Evolutionary conservation across 2,113 vertebrate species (phyloP).

Genomic region (Microcebus griseorufus): DNA sequence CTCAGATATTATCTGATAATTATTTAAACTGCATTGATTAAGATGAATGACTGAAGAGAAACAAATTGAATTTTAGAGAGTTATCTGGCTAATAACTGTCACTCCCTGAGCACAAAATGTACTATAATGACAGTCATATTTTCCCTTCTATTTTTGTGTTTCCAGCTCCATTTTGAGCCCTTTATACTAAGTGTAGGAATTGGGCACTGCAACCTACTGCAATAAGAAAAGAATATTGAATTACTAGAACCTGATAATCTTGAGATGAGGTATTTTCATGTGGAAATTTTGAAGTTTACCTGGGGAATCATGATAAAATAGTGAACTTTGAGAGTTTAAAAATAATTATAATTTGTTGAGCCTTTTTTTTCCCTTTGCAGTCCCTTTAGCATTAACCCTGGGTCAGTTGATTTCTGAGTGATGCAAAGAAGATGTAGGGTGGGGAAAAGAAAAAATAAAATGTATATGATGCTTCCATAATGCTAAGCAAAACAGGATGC

Average conservation of each 20-base stretch:
- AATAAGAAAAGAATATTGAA: not conserved
- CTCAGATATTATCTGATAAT: not conserved
- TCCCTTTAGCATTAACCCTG: not conserved
- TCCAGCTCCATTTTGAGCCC: not conserved
- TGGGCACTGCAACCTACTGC: rapidly evolving
- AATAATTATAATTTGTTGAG: not conserved
- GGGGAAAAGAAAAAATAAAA: not conserved
- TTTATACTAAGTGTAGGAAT: not conserved
- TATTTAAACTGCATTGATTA: not conserved
- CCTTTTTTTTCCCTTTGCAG: rapidly evolving
- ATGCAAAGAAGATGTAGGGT: not conserved
- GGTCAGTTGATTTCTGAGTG: not conserved
- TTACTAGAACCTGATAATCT: not conserved
- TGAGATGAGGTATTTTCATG: not conserved
- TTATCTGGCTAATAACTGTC: not conserved
- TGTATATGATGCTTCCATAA: not conserved
- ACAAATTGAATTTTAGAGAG: conserved; percentile 27
- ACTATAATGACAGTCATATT: not conserved
- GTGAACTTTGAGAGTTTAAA: not conserved
- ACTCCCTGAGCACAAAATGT: not conserved
- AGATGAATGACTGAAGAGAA: not conserved
- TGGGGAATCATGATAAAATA: not conserved
- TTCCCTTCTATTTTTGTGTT: not conserved
- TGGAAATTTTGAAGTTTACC: not conserved
- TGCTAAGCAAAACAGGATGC: not conserved